Evolutionary conservation across 2,113 vertebrate species (phyloP), one percentile per base, ranked within the genome.

Genomic region (Sinocyclocheilus maitianheensis): DNA sequence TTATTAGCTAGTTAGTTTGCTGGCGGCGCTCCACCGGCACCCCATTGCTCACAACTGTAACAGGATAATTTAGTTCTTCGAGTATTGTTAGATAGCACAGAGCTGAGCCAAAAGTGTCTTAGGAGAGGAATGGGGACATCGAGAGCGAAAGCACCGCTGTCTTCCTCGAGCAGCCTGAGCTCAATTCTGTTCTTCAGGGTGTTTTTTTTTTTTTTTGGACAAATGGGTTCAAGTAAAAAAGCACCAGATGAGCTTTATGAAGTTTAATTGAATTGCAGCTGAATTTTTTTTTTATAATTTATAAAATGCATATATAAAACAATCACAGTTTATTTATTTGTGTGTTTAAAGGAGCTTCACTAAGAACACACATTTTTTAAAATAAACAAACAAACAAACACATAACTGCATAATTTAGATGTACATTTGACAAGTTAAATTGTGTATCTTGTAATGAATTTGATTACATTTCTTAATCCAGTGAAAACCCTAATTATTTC

Each of bases 1-100:
- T 77, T 72, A 90, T 85, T 78, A 83, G 81, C 76, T 62, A 60
- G 79, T 53, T 84, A 58, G 87, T 84, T 88, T 71, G 81, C 77
- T 84, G 81, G 77, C 80, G 55, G 63, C 8, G 34, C 67, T 53
- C 84, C 82, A 84, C 55, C 30, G 46, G 62, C 78, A 69, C 46
- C 58, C 69, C 65, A 65, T 76, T 85, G 55, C 79, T 80, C 77
- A 83, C 76, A 24, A 85, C 6, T 83, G 67, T 63, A 82, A 78
- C 51, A 71, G 40, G 62, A 86, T 81, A 81, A 77, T 81, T 51
- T 55, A 86, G 34, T 63, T 78, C 16, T 43, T 65, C 20, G 4
- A 63, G 53, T 22, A 80, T 51, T 83, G 86, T 87, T 63, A 34
- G 85, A 43, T 67, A 75, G 13, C 78, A 62, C 77, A 75, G 80